Percentiles rank a stretch among this genome's conserved stretches.
Conservation (phyloP, 2,113 vertebrate species). For the Telmatochromis bifrenatus region DNA sequence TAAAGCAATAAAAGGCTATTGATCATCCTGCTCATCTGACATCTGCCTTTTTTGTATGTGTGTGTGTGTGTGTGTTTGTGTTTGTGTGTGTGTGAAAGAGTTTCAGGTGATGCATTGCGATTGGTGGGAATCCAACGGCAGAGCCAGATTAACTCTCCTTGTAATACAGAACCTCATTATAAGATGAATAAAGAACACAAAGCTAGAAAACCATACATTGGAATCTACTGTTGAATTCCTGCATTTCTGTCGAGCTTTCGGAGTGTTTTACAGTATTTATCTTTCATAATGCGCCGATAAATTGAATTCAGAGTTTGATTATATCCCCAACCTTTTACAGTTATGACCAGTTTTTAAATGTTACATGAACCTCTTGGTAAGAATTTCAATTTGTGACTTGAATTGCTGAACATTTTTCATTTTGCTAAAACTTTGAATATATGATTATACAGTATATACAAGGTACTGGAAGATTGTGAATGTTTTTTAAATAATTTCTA, state of each 20-base stretch:
- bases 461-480: neutral
- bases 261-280: neutral
- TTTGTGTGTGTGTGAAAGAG: neutral
- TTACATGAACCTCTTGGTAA: neutral
- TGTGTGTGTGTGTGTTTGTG: neutral
- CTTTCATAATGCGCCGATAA: neutral
- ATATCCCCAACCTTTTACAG: neutral
- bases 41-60: slow-evolving; percentile 6
- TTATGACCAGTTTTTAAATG: neutral
- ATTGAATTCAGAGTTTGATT: neutral
- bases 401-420: neutral
- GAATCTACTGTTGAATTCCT: neutral
- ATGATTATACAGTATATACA: neutral
- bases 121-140: neutral
- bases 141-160: neutral
- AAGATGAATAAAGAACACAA: neutral
- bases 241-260: neutral
- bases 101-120: neutral
- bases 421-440: neutral
- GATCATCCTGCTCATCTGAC: slow-evolving; percentile 45
- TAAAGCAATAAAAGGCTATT: slow-evolving; percentile 48
- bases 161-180: neutral
- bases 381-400: neutral
- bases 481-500: neutral
- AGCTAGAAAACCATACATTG: neutral